Evolutionary conservation across 2,888 invertebrate species (phyloP).

Genomic region (Ichneumoninae sp.): DNA sequence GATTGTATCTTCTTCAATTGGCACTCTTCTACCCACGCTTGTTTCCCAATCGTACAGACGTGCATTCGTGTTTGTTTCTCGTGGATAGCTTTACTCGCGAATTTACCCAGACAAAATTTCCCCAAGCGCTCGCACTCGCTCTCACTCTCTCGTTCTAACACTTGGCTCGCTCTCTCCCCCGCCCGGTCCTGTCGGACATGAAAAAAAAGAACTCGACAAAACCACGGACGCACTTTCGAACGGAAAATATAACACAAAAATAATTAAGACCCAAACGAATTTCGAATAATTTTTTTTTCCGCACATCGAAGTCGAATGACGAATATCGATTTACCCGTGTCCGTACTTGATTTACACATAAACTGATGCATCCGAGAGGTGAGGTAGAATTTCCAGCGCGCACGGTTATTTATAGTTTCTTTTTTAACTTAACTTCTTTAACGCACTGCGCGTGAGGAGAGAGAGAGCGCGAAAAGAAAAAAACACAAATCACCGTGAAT

Average conservation of each 20-base stretch:
- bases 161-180: slow-evolving; percentile 54
- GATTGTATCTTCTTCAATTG: slow-evolving; percentile 56
- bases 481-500: slow-evolving; percentile 75
- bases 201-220: slow-evolving; percentile 1
- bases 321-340: slow-evolving; percentile 15
- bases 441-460: slow-evolving; percentile 72
- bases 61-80: slow-evolving; percentile 54
- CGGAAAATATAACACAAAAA: not conserved
- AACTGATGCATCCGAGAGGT: slow-evolving; percentile 14
- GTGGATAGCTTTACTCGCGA: slow-evolving; percentile 14
- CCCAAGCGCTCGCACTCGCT: slow-evolving; percentile 40
- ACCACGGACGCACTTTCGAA: not conserved
- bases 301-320: slow-evolving; percentile 25
- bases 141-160: slow-evolving; percentile 36
- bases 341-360: slow-evolving; percentile 31
- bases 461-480: slow-evolving; percentile 74
- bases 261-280: not conserved
- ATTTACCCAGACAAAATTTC: slow-evolving; percentile 6
- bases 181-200: not conserved
- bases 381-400: slow-evolving; percentile 27
- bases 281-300: not conserved
- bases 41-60: slow-evolving; percentile 55
- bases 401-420: not conserved
- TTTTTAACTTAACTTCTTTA: slow-evolving; percentile 22
- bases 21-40: slow-evolving; percentile 60